A percentile compares a stretch with the other conserved stretches of the same genome.
These are phyloP conservation scores for Napeogenes inachia DNA, from an alignment of 2,888 invertebrate genomes.

Conservation along the genomic window DNA sequence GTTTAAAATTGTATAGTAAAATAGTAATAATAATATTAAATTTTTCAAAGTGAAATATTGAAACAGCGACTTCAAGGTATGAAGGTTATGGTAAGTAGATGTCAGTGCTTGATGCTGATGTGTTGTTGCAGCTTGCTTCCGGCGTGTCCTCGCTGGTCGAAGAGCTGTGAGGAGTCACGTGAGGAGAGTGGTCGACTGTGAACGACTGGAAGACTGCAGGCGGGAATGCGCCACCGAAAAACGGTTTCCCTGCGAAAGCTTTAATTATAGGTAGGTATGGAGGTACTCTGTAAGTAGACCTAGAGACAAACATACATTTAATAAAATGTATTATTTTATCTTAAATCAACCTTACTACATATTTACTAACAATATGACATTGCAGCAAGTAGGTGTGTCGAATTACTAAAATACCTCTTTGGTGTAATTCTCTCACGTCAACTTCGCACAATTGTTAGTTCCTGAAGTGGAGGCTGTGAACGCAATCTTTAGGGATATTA, in stretches of 20 bases:
- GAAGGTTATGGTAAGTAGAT: too few relatives aligned
- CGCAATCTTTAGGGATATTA: conserved; percentile 4
- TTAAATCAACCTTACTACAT: not conserved
- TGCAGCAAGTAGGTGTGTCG: conserved; percentile 12
- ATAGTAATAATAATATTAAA: too few relatives aligned
- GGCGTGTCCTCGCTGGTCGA: conserved; percentile 85
- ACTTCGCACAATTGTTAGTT: conserved; percentile 39
- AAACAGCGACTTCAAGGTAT: too few relatives aligned
- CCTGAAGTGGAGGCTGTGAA: conserved; percentile 9
- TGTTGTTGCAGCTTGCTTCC: conserved; percentile 83
- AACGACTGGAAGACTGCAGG: conserved; percentile 85
- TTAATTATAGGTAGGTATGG: conserved; percentile 84
- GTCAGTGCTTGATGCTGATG: not conserved
- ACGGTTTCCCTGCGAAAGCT: conserved; percentile 87
- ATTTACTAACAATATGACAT: conserved; percentile 1
- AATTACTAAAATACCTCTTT: conserved; percentile 5
- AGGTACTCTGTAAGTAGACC: not conserved
- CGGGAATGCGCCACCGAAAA: conserved; percentile 85
- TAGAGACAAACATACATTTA: not conserved
- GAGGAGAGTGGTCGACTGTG: conserved; percentile 81
- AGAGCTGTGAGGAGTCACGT: conserved; percentile 83
- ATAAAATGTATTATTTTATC: too few relatives aligned
- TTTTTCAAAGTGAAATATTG: too few relatives aligned
- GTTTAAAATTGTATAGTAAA: too few relatives aligned
- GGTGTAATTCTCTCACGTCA: conserved; percentile 34